Evolutionary conservation across 2,113 vertebrate genomes (phyloP), one percentile per base, ranked within the genome.

Genomic region (Bubo scandiacus): DNA sequence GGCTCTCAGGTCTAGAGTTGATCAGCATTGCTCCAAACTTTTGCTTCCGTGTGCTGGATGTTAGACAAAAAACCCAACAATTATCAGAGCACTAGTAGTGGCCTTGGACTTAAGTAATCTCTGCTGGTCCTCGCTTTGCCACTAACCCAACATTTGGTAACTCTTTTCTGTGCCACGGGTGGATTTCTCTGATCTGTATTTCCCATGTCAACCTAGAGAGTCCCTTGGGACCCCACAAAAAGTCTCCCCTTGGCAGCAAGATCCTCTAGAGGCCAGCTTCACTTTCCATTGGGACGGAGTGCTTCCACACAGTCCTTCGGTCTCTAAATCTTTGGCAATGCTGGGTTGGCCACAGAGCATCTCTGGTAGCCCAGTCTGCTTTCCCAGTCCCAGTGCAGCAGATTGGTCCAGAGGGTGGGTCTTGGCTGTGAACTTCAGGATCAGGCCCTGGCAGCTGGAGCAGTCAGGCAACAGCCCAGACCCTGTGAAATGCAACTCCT

Each of bases 221-320:
- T 16, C 27, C 18, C 30, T 58, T 19, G 30, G 70, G 21, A 62
- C 25, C 8, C 25, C 29, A 38, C 1, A 4, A 75, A 83, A 54
- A 11, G 8, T 80, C 9, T 65, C 11, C 40, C 51, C 8, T 52
- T 1, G 2, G 26, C 26, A 79, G 8, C 15, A 74, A 86, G 13
- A 15, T 63, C 5, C 5, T 32, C 62, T 47, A 22, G 43, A 82
- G 26, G 26, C 9, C 47, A 58, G 2, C 6, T 5, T 83, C 30
- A 10, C 15, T 65, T 86, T 75, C 12, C 29, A 23, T 13, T 3
- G 2, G 10, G 11, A 15, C 19, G 52, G 58, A 45, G 7, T 1
- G 0, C 43, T 81, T 57, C 22, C 30, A n/a, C 0, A 1, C 23
- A 51, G 36, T 42, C 55, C 19, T 63, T 79, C 1, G 0, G 2